Percentiles rank a stretch among this genome's conserved stretches.
Conservation (phyloP, 35 echinoderm and acorn worm species). For the Holothuria glaberrima region DNA sequence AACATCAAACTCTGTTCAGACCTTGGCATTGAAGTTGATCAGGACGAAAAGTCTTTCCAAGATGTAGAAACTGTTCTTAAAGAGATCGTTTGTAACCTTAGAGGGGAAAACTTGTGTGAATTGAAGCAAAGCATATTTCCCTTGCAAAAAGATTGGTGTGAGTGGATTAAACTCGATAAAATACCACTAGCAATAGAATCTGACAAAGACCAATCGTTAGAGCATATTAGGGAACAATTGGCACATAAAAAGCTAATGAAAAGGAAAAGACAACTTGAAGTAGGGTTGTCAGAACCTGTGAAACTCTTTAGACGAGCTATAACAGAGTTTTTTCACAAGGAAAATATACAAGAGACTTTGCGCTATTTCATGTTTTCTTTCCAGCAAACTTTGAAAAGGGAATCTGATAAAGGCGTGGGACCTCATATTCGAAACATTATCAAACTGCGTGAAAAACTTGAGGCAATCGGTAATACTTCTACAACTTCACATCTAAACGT, state of each 20-base stretch:
- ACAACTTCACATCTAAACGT: no score
- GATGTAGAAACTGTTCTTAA: not conserved
- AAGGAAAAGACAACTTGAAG: slow-evolving; percentile 10
- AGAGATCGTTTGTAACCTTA: not conserved
- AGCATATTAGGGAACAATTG: not conserved
- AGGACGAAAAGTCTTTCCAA: not conserved
- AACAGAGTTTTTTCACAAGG: no score
- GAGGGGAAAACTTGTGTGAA: not conserved
- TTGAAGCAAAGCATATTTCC: slow-evolving; percentile 20
- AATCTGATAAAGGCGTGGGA: no score
- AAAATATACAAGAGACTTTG: no score
- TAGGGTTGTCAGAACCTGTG: slow-evolving; percentile 10
- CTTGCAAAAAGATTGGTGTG: not conserved
- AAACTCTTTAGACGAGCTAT: not conserved
- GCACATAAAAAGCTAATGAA: not conserved
- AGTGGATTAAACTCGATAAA: slow-evolving; percentile 34
- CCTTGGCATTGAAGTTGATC: not conserved
- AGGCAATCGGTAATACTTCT: no score
- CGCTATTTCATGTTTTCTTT: no score
- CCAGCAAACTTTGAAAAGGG: no score
- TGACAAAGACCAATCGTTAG: slow-evolving; percentile 13
- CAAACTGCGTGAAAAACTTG: no score
- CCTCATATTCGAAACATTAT: no score
- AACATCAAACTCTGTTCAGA: not conserved
- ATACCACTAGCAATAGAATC: not conserved